These are phyloP conservation scores for Synanthedon tipuliformis DNA, from an alignment of 2,888 invertebrate species.

Conservation along the genomic window DNA sequence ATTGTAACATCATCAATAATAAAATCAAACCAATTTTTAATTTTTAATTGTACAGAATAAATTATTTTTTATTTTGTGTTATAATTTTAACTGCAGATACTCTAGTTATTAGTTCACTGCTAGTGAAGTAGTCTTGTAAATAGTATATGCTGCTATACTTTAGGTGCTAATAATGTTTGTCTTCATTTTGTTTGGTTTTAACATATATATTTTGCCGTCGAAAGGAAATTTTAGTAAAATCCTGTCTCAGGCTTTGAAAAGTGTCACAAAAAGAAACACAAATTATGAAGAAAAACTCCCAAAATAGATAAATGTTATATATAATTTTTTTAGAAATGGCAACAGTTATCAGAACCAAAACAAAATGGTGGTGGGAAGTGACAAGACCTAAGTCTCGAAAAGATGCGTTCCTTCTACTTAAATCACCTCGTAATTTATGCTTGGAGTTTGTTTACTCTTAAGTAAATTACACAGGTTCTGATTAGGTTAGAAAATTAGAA, in stretches of 20 bases:
- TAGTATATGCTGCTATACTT: constrained; percentile 57
- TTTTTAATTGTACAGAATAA: constrained; percentile 55
- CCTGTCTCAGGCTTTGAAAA: constrained; percentile 32
- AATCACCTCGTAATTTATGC: constrained; percentile 71
- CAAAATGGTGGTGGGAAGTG: constrained; percentile 58
- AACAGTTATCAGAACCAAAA: constrained; percentile 64
- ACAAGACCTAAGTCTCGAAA: constrained; percentile 32
- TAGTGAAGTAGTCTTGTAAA: constrained; percentile 58
- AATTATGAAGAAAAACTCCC: constrained; percentile 1
- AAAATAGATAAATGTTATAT: constrained; percentile 4
- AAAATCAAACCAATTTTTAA: constrained; percentile 34
- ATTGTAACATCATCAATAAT: constrained; percentile 31
- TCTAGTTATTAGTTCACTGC: constrained; percentile 52
- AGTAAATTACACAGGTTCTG: constrained; percentile 72
- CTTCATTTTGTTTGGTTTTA: constrained; percentile 23
- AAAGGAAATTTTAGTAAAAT: constrained; percentile 6
- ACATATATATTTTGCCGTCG: constrained; percentile 9
- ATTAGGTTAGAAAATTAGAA: constrained; percentile 60
- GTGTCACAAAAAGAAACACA: constrained; percentile 41
- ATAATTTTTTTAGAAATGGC: constrained; percentile 23
- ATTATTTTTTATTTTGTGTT: constrained; percentile 55
- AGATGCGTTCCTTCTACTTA: constrained; percentile 62
- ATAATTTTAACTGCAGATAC: constrained; percentile 42
- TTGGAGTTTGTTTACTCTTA: constrained; percentile 33
- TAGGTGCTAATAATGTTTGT: constrained; percentile 55